These are phyloP conservation scores for Ennomos fuscantarius DNA, from an alignment of 2,888 invertebrate species.

Conservation along the genomic window DNA sequence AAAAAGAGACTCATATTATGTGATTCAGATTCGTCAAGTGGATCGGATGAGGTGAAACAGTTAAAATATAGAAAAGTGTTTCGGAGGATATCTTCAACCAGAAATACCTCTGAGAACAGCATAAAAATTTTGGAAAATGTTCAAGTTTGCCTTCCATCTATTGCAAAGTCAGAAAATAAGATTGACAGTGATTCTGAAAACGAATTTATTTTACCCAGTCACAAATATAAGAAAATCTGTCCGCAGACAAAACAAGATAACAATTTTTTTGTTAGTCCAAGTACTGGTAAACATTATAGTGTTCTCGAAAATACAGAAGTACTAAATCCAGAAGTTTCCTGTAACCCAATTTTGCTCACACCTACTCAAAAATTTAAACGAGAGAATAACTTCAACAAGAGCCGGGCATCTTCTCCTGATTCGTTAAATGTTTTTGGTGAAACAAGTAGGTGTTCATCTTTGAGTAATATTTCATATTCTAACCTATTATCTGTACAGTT, in stretches of 20 bases:
- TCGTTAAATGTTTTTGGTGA: slow-evolving; percentile 4
- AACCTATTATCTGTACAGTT: slow-evolving; percentile 14
- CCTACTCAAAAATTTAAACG: slow-evolving; percentile 9
- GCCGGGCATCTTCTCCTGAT: slow-evolving; percentile 10
- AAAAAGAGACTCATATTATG: slow-evolving; percentile 1
- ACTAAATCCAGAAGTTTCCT: slow-evolving; percentile 2
- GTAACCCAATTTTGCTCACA: slow-evolving; percentile 5
- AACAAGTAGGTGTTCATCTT: slow-evolving; percentile 13
- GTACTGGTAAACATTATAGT: slow-evolving; percentile 1
- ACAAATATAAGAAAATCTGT: slow-evolving; percentile 2
- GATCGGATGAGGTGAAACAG: slow-evolving; percentile 1
- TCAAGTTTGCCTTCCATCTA: slow-evolving; percentile 1
- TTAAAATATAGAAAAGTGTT: slow-evolving; percentile 3
- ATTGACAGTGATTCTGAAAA: not conserved
- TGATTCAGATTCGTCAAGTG: slow-evolving; percentile 1
- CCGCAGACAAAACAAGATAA: not conserved
- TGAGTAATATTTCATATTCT: slow-evolving; percentile 17
- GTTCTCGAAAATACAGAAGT: not conserved
- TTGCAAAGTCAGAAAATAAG: slow-evolving; percentile 3
- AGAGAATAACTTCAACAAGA: slow-evolving; percentile 1
- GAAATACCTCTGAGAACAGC: slow-evolving; percentile 2
- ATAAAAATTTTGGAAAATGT: not conserved
- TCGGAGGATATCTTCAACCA: not conserved
- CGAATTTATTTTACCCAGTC: not conserved
- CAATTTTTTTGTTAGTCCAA: slow-evolving; percentile 2